These are phyloP conservation scores for Pterocles orientalis DNA, from an alignment of 2,113 vertebrate species.

Conservation along the genomic window DNA sequence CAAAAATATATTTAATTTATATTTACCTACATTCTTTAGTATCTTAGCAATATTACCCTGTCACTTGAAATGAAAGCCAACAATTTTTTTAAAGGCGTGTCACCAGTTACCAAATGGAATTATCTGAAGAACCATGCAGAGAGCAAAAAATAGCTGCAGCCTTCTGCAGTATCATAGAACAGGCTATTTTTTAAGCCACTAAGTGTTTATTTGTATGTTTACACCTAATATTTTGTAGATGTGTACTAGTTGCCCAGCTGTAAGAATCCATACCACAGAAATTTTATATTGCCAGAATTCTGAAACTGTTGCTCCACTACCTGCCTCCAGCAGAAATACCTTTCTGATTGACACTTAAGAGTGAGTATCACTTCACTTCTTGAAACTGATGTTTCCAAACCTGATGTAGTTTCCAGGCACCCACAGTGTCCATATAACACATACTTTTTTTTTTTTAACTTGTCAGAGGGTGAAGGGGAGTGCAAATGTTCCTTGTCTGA, in stretches of 20 bases:
- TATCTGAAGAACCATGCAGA: slow-evolving; percentile 44
- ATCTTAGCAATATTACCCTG: neutral
- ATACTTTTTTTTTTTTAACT: neutral
- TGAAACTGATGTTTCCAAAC: neutral
- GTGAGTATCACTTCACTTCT: neutral
- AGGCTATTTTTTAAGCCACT: neutral
- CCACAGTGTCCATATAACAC: neutral
- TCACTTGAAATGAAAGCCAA: slow-evolving; percentile 12
- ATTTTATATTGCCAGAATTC: neutral
- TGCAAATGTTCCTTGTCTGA: neutral
- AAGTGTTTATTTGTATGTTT: neutral
- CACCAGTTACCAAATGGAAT: slow-evolving; percentile 17
- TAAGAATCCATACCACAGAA: neutral
- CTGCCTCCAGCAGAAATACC: neutral
- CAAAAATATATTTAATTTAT: neutral
- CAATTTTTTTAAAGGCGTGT: neutral
- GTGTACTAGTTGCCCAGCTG: neutral
- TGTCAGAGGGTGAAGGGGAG: accelerated
- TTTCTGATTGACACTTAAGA: neutral
- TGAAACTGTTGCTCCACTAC: neutral
- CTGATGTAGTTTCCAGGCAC: neutral
- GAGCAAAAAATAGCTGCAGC: slow-evolving; percentile 43
- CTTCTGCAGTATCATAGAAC: neutral
- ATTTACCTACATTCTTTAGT: neutral
- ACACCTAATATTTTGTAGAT: neutral